Conservation (phyloP, 2,888 invertebrate genomes). For the Nemurella pictetii region DNA sequence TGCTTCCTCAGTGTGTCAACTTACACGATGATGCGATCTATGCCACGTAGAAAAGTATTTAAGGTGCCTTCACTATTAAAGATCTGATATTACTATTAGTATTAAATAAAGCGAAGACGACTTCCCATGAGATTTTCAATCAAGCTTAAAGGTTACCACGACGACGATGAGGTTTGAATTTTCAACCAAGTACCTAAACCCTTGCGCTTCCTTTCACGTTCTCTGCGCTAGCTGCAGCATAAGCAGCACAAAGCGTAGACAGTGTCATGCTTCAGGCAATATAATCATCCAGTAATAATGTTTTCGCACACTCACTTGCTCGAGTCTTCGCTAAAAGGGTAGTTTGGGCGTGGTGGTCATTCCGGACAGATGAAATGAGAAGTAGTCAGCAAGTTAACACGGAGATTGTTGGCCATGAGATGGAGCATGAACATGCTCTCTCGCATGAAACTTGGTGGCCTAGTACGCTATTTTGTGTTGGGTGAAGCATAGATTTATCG, state of each 20-base stretch:
- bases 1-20: not conserved
- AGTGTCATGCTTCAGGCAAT: no score
- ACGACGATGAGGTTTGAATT: not conserved
- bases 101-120: not conserved
- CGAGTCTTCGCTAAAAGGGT: not conserved
- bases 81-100: not conserved
- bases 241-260: no score
- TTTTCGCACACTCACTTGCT: not conserved
- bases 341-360: not conserved
- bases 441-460: not conserved
- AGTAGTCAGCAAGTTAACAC: no score
- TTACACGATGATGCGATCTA: not conserved
- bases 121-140: not conserved
- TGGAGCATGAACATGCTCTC: not conserved
- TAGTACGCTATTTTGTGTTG: not conserved
- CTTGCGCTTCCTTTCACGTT: no score
- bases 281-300: not conserved
- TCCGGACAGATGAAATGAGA: not conserved
- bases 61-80: not conserved
- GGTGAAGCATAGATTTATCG: not conserved
- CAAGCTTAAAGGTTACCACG: not conserved
- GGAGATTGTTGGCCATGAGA: no score
- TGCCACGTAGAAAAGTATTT: not conserved
- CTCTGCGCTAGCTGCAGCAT: no score
- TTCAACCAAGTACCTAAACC: no score